These are phyloP conservation scores for Drosophila sp. DNA, from an alignment of 1,140 invertebrate species.

Conservation along the genomic window DNA sequence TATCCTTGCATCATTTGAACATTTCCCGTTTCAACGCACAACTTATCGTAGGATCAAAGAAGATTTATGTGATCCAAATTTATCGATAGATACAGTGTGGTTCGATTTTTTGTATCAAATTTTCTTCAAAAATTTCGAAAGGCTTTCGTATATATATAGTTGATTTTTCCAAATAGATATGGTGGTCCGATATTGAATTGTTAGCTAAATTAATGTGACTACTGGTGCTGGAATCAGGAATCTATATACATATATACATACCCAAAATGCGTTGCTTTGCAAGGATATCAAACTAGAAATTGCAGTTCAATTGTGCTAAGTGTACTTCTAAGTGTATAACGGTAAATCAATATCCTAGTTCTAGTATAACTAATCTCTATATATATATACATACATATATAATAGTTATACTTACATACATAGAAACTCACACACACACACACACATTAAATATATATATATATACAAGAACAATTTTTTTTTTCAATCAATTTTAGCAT, in stretches of 20 bases:
- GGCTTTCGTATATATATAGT: too few species aligned
- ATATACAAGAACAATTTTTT: constrained; percentile 3
- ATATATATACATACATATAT: constrained; percentile 36
- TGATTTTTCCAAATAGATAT: background rate
- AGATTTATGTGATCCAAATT: too few species aligned
- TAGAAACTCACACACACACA: constrained; percentile 21
- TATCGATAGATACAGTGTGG: too few species aligned
- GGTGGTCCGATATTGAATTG: background rate
- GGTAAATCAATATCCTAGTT: constrained; percentile 69
- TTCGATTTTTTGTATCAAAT: too few species aligned
- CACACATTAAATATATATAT: constrained; percentile 15
- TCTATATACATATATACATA: constrained; percentile 5
- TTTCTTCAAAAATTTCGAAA: too few species aligned
- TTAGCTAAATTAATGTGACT: background rate
- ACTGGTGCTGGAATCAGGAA: constrained; percentile 1
- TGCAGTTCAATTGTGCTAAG: constrained; percentile 73
- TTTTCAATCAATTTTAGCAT: too few species aligned
- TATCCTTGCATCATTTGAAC: background rate
- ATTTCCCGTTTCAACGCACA: too few species aligned
- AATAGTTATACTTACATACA: constrained; percentile 23
- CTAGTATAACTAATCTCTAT: constrained; percentile 45
- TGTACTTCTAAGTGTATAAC: constrained; percentile 77
- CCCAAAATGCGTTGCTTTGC: background rate
- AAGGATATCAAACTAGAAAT: constrained; percentile 11
- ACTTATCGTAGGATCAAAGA: too few species aligned